Base-by-base conservation (phyloP, 2,113 vertebrate species). In the Stictonetta naevosa region DNA sequence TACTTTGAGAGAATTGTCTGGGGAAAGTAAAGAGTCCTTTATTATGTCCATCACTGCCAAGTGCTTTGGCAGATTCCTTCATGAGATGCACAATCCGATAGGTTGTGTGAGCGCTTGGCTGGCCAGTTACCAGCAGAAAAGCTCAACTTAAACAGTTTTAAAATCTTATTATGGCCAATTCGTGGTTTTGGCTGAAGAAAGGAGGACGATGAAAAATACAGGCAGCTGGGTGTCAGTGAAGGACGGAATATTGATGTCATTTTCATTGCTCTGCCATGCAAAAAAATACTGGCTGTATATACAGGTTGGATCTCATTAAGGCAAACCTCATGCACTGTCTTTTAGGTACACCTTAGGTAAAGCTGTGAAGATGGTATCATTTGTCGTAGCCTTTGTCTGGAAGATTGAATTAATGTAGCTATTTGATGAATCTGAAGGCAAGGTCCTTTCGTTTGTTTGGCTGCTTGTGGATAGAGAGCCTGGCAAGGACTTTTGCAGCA, bases 121-220 rank as follows among this genome's bases (percentile, higher is more conserved):
- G 95, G 96, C 84, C 77, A 66, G 21, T 92, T 73, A 90, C 94
- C 80, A 96, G 86, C 76, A 88, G 33, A 96, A 91, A 74, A 92
- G 42, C 52, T 92, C 72, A 92, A 79, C 60, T 95, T 93, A 90
- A 95, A 96, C 40, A 83, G 48, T 86, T 90, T 6, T 36, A 69
- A 93, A 94, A 90, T 80, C 95, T 94, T 85, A 82, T 60, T 85
- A 74, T 67, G 48, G 69, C 50, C 11, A 88, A 50, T 93, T 94
- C 89, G 85, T 96, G 94, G 87, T 68, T 95, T 96, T 95, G 83
- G 89, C 80, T 82, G 29, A 84, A 78, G 48, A 92, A 90, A 80
- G 56, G 23, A 76, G 44, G 68, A 88, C 7, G 31, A 73, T 38
- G 46, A 91, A 96, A 92, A 95, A 71, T 42, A 89, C 53, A 92